Evolutionary conservation across 2,113 vertebrate genomes (phyloP).

Genomic region (Bombycilla garrulus): DNA sequence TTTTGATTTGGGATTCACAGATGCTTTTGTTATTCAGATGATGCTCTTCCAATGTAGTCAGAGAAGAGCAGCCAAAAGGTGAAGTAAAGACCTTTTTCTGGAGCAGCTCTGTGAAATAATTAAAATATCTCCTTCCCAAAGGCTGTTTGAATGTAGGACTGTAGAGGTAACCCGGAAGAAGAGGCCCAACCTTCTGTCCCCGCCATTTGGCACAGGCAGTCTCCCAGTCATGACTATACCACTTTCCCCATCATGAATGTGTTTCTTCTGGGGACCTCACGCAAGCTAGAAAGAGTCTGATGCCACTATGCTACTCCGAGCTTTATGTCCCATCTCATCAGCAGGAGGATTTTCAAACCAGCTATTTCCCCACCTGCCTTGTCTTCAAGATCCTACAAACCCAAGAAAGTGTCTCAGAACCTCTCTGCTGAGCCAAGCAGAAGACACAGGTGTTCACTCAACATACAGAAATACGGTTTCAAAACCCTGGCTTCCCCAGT

Average conservation of each 20-base stretch:
- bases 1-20: not conserved
- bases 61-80: not conserved
- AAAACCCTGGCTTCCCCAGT: not conserved
- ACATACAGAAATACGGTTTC: not conserved
- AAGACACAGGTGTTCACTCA: not conserved
- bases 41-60: not conserved
- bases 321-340: not conserved
- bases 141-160: not conserved
- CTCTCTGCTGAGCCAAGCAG: not conserved
- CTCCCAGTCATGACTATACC: not conserved
- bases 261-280: fast-evolving
- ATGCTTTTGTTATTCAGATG: not conserved
- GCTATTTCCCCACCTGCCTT: not conserved
- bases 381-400: not conserved
- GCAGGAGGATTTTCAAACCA: not conserved
- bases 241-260: fast-evolving
- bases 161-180: not conserved
- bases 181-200: fast-evolving
- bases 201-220: not conserved
- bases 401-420: not conserved
- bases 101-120: not conserved
- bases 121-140: not conserved
- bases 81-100: not conserved
- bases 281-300: not conserved
- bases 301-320: not conserved